Percentiles rank a stretch among this genome's conserved stretches.
These are phyloP conservation scores for Harpagoxenus sublaevis DNA, from an alignment of 2,888 invertebrate genomes.

Conservation along the genomic window DNA sequence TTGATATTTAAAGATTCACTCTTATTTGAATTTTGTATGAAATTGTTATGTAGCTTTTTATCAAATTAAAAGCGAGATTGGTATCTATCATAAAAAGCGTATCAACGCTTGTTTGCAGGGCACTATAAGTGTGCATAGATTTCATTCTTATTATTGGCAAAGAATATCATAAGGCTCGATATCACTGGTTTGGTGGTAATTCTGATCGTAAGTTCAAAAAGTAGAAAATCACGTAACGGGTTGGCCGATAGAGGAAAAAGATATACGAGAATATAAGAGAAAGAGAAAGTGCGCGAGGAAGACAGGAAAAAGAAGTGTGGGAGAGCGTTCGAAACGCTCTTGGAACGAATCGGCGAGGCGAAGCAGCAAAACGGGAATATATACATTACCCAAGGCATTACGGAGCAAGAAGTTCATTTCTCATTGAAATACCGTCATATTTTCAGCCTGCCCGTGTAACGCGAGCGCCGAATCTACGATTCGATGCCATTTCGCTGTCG, in stretches of 20 bases:
- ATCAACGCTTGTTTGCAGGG: not conserved
- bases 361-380: constrained; percentile 44
- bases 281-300: not conserved
- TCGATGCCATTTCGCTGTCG: constrained; percentile 51
- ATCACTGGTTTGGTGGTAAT: not conserved
- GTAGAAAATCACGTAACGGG: constrained; percentile 29
- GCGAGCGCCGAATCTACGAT: constrained; percentile 63
- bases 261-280: not conserved
- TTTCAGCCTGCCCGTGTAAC: constrained; percentile 61
- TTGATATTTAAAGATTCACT: not conserved
- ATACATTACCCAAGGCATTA: constrained; percentile 44
- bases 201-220: constrained; percentile 14
- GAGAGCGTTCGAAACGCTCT: constrained; percentile 55
- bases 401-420: constrained; percentile 68
- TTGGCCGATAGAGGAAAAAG: not conserved
- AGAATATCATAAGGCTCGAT: constrained; percentile 21
- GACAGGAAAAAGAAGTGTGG: not conserved
- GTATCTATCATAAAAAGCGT: not conserved
- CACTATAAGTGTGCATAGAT: not conserved
- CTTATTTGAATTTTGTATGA: not conserved
- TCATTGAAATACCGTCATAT: constrained; percentile 74
- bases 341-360: constrained; percentile 52
- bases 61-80: not conserved
- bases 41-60: not conserved
- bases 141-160: not conserved